Evolutionary conservation across 1,140 invertebrate genomes (phyloP).

Genomic region (Euwallacea fornicatus): DNA sequence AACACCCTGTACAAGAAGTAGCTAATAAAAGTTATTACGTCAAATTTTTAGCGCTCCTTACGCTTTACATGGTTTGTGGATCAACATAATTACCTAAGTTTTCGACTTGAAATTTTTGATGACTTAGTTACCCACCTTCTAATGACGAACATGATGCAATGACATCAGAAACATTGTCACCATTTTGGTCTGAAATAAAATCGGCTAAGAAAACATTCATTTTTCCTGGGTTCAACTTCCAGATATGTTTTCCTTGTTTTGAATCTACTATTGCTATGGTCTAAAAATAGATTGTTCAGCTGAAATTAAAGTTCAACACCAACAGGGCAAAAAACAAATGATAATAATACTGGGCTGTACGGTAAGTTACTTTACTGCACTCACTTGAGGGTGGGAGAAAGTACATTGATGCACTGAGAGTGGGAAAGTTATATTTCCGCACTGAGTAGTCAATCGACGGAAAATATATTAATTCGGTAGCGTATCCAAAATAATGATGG

Average conservation of each 20-base stretch:
- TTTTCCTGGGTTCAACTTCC: constrained; percentile 62
- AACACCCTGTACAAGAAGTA: too few relatives aligned
- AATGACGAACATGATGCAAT: constrained; percentile 69
- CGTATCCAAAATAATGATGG: too few relatives aligned
- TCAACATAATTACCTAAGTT: background rate
- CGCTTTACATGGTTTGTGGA: background rate
- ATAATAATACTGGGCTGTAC: background rate
- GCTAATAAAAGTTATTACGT: too few relatives aligned
- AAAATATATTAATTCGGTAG: too few relatives aligned
- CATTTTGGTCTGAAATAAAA: constrained; percentile 71
- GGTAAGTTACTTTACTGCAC: too few relatives aligned
- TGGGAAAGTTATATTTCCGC: too few relatives aligned
- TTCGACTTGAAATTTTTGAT: background rate
- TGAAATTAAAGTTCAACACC: background rate
- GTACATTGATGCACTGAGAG: too few relatives aligned
- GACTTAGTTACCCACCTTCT: constrained; percentile 41
- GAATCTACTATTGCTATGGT: constrained; percentile 70
- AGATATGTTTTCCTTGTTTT: constrained; percentile 66
- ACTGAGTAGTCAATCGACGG: too few relatives aligned
- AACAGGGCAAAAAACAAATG: background rate
- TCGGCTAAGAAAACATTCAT: constrained; percentile 69
- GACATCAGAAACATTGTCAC: constrained; percentile 71
- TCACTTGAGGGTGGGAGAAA: too few relatives aligned
- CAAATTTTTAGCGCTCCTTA: background rate
- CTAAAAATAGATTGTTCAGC: constrained; percentile 51